These are phyloP conservation scores for Drosophila asahinai DNA, from an alignment of 1,140 invertebrate genomes.

Conservation along the genomic window DNA sequence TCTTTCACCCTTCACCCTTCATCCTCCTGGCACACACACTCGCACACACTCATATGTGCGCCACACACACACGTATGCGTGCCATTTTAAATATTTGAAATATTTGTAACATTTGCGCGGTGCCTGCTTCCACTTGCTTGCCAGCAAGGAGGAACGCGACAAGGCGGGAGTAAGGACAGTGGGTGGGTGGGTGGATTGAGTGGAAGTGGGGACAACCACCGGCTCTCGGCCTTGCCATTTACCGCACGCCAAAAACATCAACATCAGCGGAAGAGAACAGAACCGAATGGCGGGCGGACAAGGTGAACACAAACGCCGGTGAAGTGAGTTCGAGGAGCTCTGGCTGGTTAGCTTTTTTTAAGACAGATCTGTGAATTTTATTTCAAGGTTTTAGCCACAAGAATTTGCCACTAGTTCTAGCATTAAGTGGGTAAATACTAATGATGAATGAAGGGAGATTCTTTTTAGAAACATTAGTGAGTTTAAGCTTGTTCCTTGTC, in stretches of 20 bases:
- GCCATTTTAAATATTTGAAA: constrained; percentile 82
- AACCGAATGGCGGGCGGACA: constrained; percentile 16
- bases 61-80: constrained; percentile 55
- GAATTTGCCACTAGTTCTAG: neutral
- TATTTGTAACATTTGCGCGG: constrained; percentile 79
- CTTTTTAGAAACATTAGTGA: too few species aligned
- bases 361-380: neutral
- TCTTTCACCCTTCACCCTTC: neutral
- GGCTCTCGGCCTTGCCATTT: constrained; percentile 67
- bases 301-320: constrained; percentile 11
- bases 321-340: neutral
- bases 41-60: constrained; percentile 25
- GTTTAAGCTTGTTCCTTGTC: too few species aligned
- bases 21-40: neutral
- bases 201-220: constrained; percentile 44
- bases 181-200: neutral
- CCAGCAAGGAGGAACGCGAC: constrained; percentile 12
- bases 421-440: neutral
- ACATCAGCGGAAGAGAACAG: constrained; percentile 23
- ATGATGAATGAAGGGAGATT: too few species aligned
- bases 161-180: neutral
- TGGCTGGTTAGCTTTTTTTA: neutral
- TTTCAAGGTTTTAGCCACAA: neutral
- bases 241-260: constrained; percentile 80
- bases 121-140: constrained; percentile 49